A percentile compares a stretch with the other conserved stretches of the same genome.
phyloP scores from a whole-genome alignment of 2,113 vertebrate genomes.

The Apeltes quadracus region DNA sequence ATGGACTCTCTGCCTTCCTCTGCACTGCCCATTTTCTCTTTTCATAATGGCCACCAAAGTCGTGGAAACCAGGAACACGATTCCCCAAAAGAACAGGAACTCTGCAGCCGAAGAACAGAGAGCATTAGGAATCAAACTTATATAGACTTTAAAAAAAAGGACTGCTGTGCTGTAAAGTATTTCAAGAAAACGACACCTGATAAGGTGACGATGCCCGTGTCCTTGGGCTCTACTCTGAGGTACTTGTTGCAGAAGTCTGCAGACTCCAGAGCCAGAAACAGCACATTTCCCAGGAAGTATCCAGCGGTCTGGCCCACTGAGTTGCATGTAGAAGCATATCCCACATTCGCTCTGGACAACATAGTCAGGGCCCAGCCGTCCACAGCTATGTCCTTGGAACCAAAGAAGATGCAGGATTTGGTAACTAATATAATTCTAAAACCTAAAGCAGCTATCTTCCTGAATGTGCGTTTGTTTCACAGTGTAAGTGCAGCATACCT shows the following conservation, averaged over 20 bases:
- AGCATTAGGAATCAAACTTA: background rate
- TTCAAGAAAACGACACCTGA: slow-evolving; percentile 82
- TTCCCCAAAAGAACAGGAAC: slow-evolving; percentile 96
- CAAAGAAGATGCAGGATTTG: background rate
- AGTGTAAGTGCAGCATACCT: slow-evolving; percentile 66
- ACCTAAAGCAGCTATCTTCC: background rate
- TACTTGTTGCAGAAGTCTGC: slow-evolving; percentile 98
- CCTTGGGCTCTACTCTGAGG: slow-evolving; percentile 87
- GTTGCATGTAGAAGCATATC: slow-evolving; percentile 98
- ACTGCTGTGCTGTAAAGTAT: background rate
- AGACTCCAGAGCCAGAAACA: slow-evolving; percentile 96
- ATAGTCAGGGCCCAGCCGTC: slow-evolving; percentile 99
- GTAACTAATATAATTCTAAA: background rate
- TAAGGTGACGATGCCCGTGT: slow-evolving; percentile 91
- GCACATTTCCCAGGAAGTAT: slow-evolving; percentile 96
- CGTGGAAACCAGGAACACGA: slow-evolving; percentile 92
- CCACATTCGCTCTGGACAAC: slow-evolving; percentile 95
- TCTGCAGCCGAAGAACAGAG: slow-evolving; percentile 78
- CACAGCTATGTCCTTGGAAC: slow-evolving; percentile 89
- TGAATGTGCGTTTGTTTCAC: background rate
- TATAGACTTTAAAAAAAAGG: background rate
- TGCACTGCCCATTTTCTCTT: slow-evolving; percentile 83
- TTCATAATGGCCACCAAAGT: slow-evolving; percentile 93
- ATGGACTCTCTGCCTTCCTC: slow-evolving; percentile 70
- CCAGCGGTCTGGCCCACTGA: slow-evolving; percentile 97